These are phyloP conservation scores for Hypomecis atomaria DNA, from an alignment of 2,888 invertebrate genomes.

Conservation along the genomic window DNA sequence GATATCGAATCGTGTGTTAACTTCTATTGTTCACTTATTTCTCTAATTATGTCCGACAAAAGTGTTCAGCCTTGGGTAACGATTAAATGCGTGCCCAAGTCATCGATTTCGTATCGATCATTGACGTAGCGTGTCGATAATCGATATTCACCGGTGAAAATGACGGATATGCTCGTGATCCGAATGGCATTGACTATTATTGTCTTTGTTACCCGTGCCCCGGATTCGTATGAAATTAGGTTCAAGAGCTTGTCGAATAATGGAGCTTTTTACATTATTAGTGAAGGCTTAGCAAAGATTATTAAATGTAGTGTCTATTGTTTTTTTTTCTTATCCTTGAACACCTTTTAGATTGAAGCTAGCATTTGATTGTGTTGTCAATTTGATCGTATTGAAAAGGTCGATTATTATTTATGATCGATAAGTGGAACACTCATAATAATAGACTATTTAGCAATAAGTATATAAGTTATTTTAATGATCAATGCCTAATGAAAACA, in stretches of 20 bases:
- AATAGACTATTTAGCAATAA: neutral
- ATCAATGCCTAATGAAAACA: too few species aligned
- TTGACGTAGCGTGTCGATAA: slow-evolving; percentile 63
- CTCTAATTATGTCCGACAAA: slow-evolving; percentile 55
- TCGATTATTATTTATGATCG: slow-evolving; percentile 16
- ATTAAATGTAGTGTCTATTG: slow-evolving; percentile 11
- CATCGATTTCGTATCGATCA: slow-evolving; percentile 63
- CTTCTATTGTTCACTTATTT: slow-evolving; percentile 46
- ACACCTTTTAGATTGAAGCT: slow-evolving; percentile 14
- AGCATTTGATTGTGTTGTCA: slow-evolving; percentile 20
- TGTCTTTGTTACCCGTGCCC: slow-evolving; percentile 71
- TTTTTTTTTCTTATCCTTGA: slow-evolving; percentile 26
- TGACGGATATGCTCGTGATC: slow-evolving; percentile 73
- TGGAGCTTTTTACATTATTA: slow-evolving; percentile 30
- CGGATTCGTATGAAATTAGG: slow-evolving; percentile 73
- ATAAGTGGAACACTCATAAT: slow-evolving; percentile 16
- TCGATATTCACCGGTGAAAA: slow-evolving; percentile 62
- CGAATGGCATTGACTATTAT: slow-evolving; percentile 71
- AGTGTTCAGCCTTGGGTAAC: slow-evolving; percentile 57
- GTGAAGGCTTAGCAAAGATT: slow-evolving; percentile 16
- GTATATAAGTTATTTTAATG: too few species aligned
- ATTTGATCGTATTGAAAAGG: slow-evolving; percentile 23
- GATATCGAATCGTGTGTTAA: slow-evolving; percentile 38
- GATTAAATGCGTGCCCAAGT: slow-evolving; percentile 55
- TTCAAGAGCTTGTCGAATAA: slow-evolving; percentile 63